Evolutionary conservation across 1,140 invertebrate species (phyloP).

Genomic region (Dendroctonus ponderosae): DNA sequence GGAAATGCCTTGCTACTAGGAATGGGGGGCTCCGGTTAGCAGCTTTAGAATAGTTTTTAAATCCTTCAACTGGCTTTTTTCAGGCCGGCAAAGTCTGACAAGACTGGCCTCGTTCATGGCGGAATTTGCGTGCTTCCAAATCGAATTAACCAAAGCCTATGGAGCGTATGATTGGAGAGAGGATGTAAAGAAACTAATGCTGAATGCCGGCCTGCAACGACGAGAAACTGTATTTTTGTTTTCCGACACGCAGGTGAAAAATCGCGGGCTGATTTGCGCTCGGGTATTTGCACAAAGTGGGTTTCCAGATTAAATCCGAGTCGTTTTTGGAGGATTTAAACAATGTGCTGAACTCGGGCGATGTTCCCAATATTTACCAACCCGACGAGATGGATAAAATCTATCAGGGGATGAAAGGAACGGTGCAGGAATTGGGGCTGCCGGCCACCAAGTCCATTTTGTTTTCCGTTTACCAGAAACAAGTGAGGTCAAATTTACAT

Average conservation of each 20-base stretch:
- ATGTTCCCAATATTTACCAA: conserved; percentile 66
- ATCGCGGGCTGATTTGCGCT: background rate
- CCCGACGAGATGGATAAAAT: conserved; percentile 65
- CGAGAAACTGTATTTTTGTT: conserved; percentile 66
- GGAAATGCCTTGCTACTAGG: conserved; percentile 62
- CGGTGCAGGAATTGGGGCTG: conserved; percentile 62
- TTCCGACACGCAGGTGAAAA: conserved; percentile 60
- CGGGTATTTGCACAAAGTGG: background rate
- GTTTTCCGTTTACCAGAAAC: conserved; percentile 65
- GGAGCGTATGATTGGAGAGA: conserved; percentile 62
- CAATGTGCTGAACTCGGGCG: conserved; percentile 67
- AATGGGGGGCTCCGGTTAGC: conserved; percentile 63
- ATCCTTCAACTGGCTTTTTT: background rate
- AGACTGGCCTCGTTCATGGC: conserved; percentile 62
- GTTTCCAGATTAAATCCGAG: conserved; percentile 60
- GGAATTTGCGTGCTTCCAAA: conserved; percentile 61
- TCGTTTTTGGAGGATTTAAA: conserved; percentile 69
- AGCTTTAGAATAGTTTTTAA: background rate
- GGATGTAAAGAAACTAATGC: conserved; percentile 62
- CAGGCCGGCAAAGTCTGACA: conserved; percentile 65
- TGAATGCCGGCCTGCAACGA: conserved; percentile 57
- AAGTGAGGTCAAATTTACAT: conserved; percentile 64
- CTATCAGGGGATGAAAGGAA: conserved; percentile 61
- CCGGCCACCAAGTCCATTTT: conserved; percentile 72
- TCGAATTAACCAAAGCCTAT: conserved; percentile 55